phyloP scores from a whole-genome alignment of 2,888 invertebrate genomes.

The Diogma glabrata region DNA sequence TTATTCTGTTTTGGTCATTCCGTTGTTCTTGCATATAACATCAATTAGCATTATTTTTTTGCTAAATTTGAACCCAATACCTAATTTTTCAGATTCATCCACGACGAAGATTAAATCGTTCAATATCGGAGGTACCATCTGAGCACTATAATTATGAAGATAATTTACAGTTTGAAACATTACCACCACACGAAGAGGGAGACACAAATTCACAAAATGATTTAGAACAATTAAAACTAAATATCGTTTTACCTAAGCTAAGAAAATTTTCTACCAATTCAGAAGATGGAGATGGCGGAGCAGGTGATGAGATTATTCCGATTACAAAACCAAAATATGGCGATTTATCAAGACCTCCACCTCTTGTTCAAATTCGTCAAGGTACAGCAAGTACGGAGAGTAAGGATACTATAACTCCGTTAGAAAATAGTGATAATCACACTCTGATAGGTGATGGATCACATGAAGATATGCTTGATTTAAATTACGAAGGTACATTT shows the following conservation, averaged over 20 bases:
- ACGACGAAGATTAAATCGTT: slow-evolving; percentile 43
- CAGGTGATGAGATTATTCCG: slow-evolving; percentile 7
- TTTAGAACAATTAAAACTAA: background rate
- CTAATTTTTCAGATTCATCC: slow-evolving; percentile 16
- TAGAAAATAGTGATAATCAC: slow-evolving; percentile 33
- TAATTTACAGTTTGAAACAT: slow-evolving; percentile 51
- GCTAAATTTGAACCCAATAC: too few species aligned
- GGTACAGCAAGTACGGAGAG: slow-evolving; percentile 37
- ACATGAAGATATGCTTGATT: slow-evolving; percentile 33
- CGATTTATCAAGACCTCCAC: slow-evolving; percentile 30
- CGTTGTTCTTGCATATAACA: too few species aligned
- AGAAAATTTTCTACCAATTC: slow-evolving; percentile 35
- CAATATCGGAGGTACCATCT: slow-evolving; percentile 52
- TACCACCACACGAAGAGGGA: slow-evolving; percentile 56
- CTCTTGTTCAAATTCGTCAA: slow-evolving; percentile 34
- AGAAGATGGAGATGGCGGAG: slow-evolving; percentile 31
- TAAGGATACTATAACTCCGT: slow-evolving; percentile 35
- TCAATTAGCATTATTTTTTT: too few species aligned
- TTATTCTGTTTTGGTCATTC: too few species aligned
- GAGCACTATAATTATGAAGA: slow-evolving; percentile 48
- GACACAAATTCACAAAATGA: slow-evolving; percentile 39
- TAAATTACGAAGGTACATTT: slow-evolving; percentile 31
- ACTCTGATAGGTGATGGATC: slow-evolving; percentile 30
- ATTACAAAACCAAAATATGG: slow-evolving; percentile 31
- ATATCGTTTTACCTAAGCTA: too few species aligned